Evolutionary conservation across 2,113 vertebrate genomes (phyloP).

Genomic region (Pao palembangensis): DNA sequence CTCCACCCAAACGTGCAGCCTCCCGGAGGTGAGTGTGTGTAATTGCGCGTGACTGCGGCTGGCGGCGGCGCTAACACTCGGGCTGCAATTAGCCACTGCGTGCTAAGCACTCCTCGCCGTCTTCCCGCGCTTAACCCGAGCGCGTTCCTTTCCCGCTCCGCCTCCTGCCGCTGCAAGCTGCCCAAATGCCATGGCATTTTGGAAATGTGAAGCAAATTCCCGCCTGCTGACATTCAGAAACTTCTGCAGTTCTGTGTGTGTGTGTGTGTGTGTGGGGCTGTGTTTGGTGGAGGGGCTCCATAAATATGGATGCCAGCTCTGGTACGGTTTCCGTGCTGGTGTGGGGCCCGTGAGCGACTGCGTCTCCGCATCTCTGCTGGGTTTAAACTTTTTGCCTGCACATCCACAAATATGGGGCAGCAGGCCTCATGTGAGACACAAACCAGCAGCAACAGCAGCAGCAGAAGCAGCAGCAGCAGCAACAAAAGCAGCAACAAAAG

Average conservation of each 20-base stretch:
- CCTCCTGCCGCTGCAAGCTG: conserved; percentile 70
- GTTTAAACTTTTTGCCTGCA: conserved; percentile 77
- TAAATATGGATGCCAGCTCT: conserved; percentile 75
- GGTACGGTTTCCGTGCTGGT: conserved; percentile 57
- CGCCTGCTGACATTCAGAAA: conserved; percentile 80
- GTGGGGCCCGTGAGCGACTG: conserved; percentile 12
- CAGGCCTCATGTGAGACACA: too few species aligned
- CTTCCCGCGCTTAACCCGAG: conserved; percentile 53
- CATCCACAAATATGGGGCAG: conserved; percentile 74
- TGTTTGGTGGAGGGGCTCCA: conserved; percentile 34
- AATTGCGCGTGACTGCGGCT: conserved; percentile 46
- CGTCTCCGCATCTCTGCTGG: conserved; percentile 50
- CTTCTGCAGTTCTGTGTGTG: conserved; percentile 69
- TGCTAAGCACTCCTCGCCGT: conserved; percentile 35
- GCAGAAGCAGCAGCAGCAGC: too few species aligned
- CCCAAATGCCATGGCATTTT: conserved; percentile 83
- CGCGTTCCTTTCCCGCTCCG: conserved; percentile 52
- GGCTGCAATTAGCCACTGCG: conserved; percentile 58
- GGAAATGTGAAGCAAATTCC: conserved; percentile 78
- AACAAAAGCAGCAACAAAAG: too few species aligned
- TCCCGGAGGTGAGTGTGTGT: conserved; percentile 68
- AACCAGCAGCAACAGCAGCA: too few species aligned
- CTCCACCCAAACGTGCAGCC: conserved; percentile 45
- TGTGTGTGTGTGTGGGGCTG: conserved; percentile 34
- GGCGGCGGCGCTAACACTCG: conserved; percentile 39